A percentile compares a stretch with the other conserved stretches of the same genome.
These are phyloP conservation scores for Chromoteleia sp. DNA, from an alignment of 2,888 invertebrate species.

Conservation along the genomic window DNA sequence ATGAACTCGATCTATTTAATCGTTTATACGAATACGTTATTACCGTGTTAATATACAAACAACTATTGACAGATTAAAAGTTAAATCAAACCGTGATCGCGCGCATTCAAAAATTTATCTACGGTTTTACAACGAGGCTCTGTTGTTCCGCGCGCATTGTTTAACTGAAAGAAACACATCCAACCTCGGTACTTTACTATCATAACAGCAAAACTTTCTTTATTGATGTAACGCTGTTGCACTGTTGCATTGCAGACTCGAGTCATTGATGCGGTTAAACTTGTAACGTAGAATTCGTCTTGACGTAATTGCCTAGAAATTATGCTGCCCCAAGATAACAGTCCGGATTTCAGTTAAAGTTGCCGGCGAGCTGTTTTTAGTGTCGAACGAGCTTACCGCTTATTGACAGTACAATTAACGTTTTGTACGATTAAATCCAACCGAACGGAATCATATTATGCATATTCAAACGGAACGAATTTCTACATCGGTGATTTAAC, in stretches of 20 bases:
- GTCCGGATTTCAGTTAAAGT: background rate
- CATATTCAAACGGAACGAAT: conserved; percentile 9
- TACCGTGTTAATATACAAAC: too few relatives aligned
- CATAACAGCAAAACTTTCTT: conserved; percentile 51
- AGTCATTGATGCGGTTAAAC: conserved; percentile 48
- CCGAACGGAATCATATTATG: background rate
- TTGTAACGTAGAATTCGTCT: conserved; percentile 24
- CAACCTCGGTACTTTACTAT: conserved; percentile 11
- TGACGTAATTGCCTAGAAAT: conserved; percentile 28
- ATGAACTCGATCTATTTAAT: too few relatives aligned
- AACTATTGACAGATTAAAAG: background rate
- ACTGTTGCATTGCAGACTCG: conserved; percentile 14
- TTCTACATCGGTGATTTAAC: background rate
- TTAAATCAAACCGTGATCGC: too few relatives aligned
- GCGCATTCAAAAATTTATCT: conserved; percentile 5
- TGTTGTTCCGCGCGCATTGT: background rate
- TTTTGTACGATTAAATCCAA: background rate
- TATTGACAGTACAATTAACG: conserved; percentile 1
- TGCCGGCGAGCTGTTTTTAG: conserved; percentile 9
- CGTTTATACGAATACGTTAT: too few relatives aligned
- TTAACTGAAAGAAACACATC: conserved; percentile 31
- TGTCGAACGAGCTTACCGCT: background rate
- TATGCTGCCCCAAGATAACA: conserved; percentile 26
- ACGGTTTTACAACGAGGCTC: background rate
- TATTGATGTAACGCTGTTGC: conserved; percentile 45